phyloP scores from a whole-genome alignment of 2,888 invertebrate species.

The Marronus borbonicus region DNA sequence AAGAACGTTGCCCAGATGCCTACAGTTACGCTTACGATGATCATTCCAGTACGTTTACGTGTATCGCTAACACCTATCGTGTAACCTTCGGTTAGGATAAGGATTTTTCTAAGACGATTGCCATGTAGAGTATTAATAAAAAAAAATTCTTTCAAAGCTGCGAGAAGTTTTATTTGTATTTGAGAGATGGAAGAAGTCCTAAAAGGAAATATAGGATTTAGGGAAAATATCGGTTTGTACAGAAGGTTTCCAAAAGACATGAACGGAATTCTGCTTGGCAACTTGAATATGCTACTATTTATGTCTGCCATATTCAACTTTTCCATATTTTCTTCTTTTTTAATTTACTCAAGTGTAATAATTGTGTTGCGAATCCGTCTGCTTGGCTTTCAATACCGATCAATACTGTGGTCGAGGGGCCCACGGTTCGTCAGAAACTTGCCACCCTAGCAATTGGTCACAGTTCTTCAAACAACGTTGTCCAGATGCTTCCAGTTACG shows the following conservation, averaged over 20 bases:
- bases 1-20: slow-evolving; percentile 70
- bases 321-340: no score
- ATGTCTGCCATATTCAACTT: no score
- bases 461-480: slow-evolving; percentile 68
- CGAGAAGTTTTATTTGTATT: no score
- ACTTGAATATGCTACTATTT: no score
- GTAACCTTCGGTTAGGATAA: slow-evolving; percentile 56
- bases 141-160: background rate
- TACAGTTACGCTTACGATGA: slow-evolving; percentile 75
- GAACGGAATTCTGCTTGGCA: no score
- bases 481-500: slow-evolving; percentile 73
- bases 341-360: no score
- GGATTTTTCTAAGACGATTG: background rate
- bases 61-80: slow-evolving; percentile 63
- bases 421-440: slow-evolving; percentile 68
- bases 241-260: no score
- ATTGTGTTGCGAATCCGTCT: slow-evolving; percentile 72
- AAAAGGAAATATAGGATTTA: no score
- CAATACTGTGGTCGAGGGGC: slow-evolving; percentile 71
- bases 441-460: slow-evolving; percentile 64
- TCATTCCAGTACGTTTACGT: slow-evolving; percentile 71
- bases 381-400: slow-evolving; percentile 69
- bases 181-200: no score
- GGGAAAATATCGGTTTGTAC: no score
- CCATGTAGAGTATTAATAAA: background rate